Evolutionary conservation across 53 echinoderm and acorn worm species (phyloP), one percentile per base, ranked within the genome.

Genomic region (Zoroaster sp.): DNA sequence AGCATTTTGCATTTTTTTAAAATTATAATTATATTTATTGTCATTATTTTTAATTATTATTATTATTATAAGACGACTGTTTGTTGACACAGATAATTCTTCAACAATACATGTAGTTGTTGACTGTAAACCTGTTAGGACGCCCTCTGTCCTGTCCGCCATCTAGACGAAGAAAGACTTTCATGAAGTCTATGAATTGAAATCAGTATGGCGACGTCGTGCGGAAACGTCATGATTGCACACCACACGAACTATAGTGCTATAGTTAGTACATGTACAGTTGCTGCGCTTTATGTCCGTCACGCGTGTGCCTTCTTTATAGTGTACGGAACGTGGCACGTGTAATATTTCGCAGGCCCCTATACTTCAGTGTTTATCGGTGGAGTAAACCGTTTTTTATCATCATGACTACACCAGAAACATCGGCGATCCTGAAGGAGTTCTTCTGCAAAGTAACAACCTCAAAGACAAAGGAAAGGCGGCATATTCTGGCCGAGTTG

Each of bases 371-470:
- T 25, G 63, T 59, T 8, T 59, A 10, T 28, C 28, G 28, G 63
- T 59, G 63, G 11, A 59, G 63, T 25, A 9, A 28, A 11, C 10
- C 63, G 11, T 28, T 59, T 59, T 28, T 28, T 3, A 28, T 25
- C 63, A 81, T 0, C 31, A 81, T 85, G 85, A 21, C 85, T 5
- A 47, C 21, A 3, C 21, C 85, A 13, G 85, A 85, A 38, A 39
- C 71, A 23, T 69, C 85, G 12, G 11, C 52, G 36, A 34, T 94
- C 14, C 80, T 95, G n/a, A 95, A 93, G 83, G 89, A 90, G 35
- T 92, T 95, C 65, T 85, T 89, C 51, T 83, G 91, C 10, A 94
- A 94, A 86, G 92, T 92, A 69, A 91, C 94, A 37, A 87, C 87
- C 13, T 80, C 94, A 18, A 95, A 86, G 54, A 74, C 90, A 31